Evolutionary conservation across 37 sponge, comb jelly and placozoan genomes (phyloP).

Genomic region (Chondrilla cf. caribensis): DNA sequence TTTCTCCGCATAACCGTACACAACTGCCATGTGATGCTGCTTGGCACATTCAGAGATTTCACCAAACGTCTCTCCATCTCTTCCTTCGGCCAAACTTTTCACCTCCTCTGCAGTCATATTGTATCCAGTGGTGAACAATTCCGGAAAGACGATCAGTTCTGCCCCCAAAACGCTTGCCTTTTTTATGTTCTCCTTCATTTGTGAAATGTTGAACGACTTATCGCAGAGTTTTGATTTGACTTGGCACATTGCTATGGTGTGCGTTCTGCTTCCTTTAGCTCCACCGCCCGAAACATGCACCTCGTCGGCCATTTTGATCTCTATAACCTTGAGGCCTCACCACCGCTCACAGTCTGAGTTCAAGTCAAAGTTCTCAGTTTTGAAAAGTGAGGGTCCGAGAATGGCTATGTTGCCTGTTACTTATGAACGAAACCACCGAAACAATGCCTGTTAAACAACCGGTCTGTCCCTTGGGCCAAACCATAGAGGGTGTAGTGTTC

Average conservation of each 20-base stretch:
- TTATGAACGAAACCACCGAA: no score
- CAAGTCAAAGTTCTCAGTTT: no score
- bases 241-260: constrained; percentile 44
- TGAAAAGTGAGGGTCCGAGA: no score
- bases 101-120: constrained; percentile 22
- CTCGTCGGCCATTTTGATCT: no score
- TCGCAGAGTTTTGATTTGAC: constrained; percentile 21
- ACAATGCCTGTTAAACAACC: no score
- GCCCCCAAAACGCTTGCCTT: constrained; percentile 33
- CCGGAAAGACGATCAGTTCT: constrained; percentile 55
- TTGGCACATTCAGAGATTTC: constrained; percentile 41
- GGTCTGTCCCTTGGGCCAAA: no score
- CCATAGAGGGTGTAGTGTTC: no score
- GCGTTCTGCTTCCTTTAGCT: no score
- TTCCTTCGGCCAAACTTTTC: constrained; percentile 36
- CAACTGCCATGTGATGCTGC: constrained; percentile 19
- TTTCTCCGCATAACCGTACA: constrained; percentile 63
- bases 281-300: no score
- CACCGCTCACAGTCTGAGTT: no score
- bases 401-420: no score
- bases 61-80: constrained; percentile 36
- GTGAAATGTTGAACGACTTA: constrained; percentile 25
- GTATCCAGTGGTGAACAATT: constrained; percentile 52
- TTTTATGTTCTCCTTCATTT: constrained; percentile 43
- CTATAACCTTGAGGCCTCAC: no score